phyloP scores from a whole-genome alignment of 1,140 invertebrate species.

The Grapholita molesta region DNA sequence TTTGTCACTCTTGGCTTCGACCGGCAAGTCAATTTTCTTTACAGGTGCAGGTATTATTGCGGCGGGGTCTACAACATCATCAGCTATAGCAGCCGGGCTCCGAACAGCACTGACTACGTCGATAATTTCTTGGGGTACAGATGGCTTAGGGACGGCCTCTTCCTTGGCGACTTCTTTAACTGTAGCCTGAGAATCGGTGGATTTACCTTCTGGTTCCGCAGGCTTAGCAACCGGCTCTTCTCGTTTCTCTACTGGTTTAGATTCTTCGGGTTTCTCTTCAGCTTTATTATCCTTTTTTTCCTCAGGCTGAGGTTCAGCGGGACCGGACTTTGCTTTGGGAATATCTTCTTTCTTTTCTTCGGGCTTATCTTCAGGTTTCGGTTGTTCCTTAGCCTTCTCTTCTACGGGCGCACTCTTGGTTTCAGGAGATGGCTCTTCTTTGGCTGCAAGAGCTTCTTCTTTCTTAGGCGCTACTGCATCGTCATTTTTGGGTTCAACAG shows the following conservation, averaged over 20 bases:
- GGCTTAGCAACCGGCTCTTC: conserved; percentile 21
- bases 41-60: conserved; percentile 50
- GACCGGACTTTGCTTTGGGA: conserved; percentile 32
- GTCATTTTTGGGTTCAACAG: conserved; percentile 13
- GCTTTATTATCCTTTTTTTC: conserved; percentile 14
- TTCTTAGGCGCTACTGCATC: neutral
- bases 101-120: conserved; percentile 59
- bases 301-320: conserved; percentile 22
- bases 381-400: conserved; percentile 29
- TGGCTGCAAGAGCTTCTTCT: conserved; percentile 23
- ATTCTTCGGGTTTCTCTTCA: conserved; percentile 27
- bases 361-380: conserved; percentile 32
- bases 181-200: conserved; percentile 42
- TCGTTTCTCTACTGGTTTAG: conserved; percentile 10
- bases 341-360: conserved; percentile 33
- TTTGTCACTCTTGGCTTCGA: conserved; percentile 26
- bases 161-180: conserved; percentile 54
- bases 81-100: conserved; percentile 45
- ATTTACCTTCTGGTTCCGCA: conserved; percentile 37
- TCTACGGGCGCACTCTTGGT: neutral
- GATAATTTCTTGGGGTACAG: conserved; percentile 44
- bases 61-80: conserved; percentile 51
- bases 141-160: conserved; percentile 41
- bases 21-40: conserved; percentile 32
- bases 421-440: conserved; percentile 18